Base-by-base conservation (phyloP, 1,140 invertebrate species). In the Scaptomyza montana region DNA sequence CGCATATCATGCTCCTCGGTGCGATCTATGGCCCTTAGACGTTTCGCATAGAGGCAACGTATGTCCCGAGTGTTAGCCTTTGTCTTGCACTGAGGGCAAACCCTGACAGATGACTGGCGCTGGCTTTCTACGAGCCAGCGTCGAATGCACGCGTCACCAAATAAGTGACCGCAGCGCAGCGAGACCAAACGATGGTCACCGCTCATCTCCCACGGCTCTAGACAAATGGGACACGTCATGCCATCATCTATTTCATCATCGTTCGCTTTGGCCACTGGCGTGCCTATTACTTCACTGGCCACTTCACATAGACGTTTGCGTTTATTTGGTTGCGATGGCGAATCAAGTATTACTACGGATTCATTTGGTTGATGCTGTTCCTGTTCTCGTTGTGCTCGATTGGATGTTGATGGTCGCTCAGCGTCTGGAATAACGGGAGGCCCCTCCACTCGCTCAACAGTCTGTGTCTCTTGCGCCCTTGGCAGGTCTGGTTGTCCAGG, bases 161-260 rank as follows among this genome's bases (percentile, higher is more conserved):
- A 99, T 1, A 98, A 92, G 93, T 99, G 98, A 1, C 98, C 98
- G 93, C 98, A 99, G 78, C 95, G 95, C 9, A 99, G 92, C 9
- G 95, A 95, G 6, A 95, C 95, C 2, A 98, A 92, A 51, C 97
- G 93, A 92, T 98, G 98, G 1, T 94, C 94, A 0, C 97, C 97
- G n/a, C 95, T 95, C 84, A 95, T 97, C 2, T 95, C 96, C 96
- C 97, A 98, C 9, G 93, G 91, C 43, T 98, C 97, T 76, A 98
- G 93, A 84, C 98, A 99, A 74, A 99, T 98, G 0, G 97, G 94
- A 80, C 98, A 99, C 0, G 93, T 94, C 75, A 95, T 93, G 10
- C 95, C 96, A 63, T 95, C 94, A 36, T 94, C 93, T 16, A 93
- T 92, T 3, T 93, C 93, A 2, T 93, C 92, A 1, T 46, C 47